Base-by-base conservation (phyloP, 2,113 vertebrate species). In the Nipponia nippon region DNA sequence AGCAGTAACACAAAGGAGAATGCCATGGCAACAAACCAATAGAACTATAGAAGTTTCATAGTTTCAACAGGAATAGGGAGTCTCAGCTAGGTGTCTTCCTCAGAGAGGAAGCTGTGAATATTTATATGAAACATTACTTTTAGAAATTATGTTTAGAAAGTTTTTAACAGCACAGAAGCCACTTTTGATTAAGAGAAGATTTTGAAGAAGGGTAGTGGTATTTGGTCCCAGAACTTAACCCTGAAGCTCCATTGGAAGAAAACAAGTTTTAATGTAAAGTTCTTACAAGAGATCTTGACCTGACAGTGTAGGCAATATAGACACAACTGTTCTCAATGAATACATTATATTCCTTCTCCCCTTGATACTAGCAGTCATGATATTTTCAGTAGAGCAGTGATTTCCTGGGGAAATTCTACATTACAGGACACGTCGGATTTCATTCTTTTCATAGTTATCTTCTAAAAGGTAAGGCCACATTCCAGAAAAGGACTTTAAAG, bases 11-110 rank as follows among this genome's bases (percentile, higher is more conserved):
- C 3, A 89, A 89, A 72, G 26, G 69, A 94, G 73, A 94, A 78
- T 59, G 32, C 58, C 73, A 94, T 77, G 89, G 71, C 86, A 95
- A 97, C 75, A 91, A 94, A 84, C 62, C 52, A 63, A 17, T 36
- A 65, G 38, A 87, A 79, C 18, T 75, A 36, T 0, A 69, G 47
- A 87, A 86, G 52, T 84, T 94, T 81, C 88, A 83, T 13, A 70
- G 42, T 75, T 55, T 77, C 77, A 77, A 36, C 13, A 82, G 59
- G 83, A 84, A 89, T 2, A 70, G 38, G 34, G 63, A 93, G 23
- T 69, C 49, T 69, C 63, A 90, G 36, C 22, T 46, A 92, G 70
- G 65, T 90, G 44, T 63, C 66, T 90, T 63, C 92, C 58, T 90
- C 76, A 76, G 75, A 94, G 32, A 40, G 62, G 30, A 96, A 95